Base-by-base conservation (phyloP, 2,888 invertebrate genomes). In the Lordiphosa andalusiaca region DNA sequence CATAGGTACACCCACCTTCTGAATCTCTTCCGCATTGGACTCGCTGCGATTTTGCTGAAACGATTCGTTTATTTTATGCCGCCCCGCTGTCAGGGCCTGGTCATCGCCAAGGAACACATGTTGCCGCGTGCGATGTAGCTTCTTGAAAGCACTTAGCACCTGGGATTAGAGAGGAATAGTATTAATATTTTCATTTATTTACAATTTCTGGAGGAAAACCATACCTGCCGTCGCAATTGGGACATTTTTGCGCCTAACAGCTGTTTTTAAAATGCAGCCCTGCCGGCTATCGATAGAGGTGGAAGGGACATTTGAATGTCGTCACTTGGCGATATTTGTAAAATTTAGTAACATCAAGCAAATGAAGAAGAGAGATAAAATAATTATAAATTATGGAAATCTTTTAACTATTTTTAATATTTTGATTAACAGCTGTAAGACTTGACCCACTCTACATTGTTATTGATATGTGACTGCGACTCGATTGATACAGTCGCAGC, bases 31-130 rank as follows among this genome's bases (percentile, higher is more conserved):
- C 60, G 88, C 86, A 83, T 95, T 92, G 4, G 89, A 89, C 16
- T 94, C 90, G 81, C 91, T 81, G 85, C 92, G 93, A 86, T 94
- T 92, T 87, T 94, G 94, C 67, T 89, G 91, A 88, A 92, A 96
- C 83, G 94, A 94, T 48, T 93, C 92, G 88, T 96, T 95, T 60
- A 96, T 95, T 90, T 92, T 93, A n/a, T 90, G 73, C 76, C 95
- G 91, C 1, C 92, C 92, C 67, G 92, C 93, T 61, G 86, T 80
- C 39, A 95, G 88, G 0, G 95, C 93, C 60, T 84, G 87, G 10
- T 89, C 77, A 86, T 96, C 95, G 10, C 92, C 94, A 52, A 91
- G 86, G 87, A 96, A 96, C 13, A 94, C 92, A 60, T 89, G 89
- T 71, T 92, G 86, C 53, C 95, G 90, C 0, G 95, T 93, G 73